phyloP scores from a whole-genome alignment of 2,888 invertebrate species.

The Agrochola circellaris region DNA sequence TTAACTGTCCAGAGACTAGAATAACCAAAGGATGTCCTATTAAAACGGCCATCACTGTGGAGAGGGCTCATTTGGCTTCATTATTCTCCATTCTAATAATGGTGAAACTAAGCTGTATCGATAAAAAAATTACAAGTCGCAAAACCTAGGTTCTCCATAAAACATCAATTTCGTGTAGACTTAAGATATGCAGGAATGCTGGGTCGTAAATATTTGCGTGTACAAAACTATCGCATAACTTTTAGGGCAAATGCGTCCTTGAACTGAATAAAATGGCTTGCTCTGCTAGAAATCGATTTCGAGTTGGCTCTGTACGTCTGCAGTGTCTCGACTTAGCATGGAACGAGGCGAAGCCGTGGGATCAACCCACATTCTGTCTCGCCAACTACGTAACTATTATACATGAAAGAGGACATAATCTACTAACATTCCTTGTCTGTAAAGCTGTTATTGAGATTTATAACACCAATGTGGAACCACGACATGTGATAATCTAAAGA shows the following conservation, averaged over 20 bases:
- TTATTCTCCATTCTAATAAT: neutral
- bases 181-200: constrained; percentile 35
- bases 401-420: constrained; percentile 41
- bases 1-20: constrained; percentile 35
- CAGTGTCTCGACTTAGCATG: constrained; percentile 50
- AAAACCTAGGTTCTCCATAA: constrained; percentile 27
- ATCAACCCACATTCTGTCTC: constrained; percentile 58
- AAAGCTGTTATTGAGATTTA: constrained; percentile 14
- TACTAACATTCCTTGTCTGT: constrained; percentile 39
- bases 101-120: neutral
- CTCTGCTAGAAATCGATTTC: constrained; percentile 72
- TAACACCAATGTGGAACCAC: constrained; percentile 1
- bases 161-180: constrained; percentile 31
- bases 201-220: constrained; percentile 50
- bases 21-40: constrained; percentile 27
- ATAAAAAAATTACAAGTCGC: constrained; percentile 11
- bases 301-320: constrained; percentile 45
- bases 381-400: constrained; percentile 26
- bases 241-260: constrained; percentile 66
- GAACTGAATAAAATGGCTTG: constrained; percentile 65
- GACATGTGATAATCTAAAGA: constrained; percentile 1
- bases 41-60: neutral
- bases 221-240: constrained; percentile 53
- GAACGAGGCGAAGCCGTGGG: constrained; percentile 52
- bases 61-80: neutral